Evolutionary conservation across 2,888 invertebrate genomes (phyloP), one percentile per base, ranked within the genome.

Genomic region (Automeris io): DNA sequence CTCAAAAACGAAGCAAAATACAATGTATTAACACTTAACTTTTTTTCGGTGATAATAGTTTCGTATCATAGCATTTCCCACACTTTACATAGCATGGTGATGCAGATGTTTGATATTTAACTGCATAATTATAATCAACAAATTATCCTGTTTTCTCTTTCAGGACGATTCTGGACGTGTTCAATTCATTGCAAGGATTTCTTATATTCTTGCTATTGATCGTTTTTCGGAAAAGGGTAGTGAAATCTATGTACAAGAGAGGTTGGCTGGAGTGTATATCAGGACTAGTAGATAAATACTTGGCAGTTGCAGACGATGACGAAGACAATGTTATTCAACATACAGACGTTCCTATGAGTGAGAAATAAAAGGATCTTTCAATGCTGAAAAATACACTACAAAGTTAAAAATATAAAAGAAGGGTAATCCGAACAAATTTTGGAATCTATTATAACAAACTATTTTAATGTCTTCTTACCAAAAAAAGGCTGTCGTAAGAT

Each of bases 171-270:
- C 68, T 88, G 2, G 91, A 91, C 67, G 65, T 88, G 24, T 68
- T 90, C 45, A 91, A 91, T 69, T 69, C 83, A 1, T 68, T 90
- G 3, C 90, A 91, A 73, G 91, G 91, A 0, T 50, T 90, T n/a
- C 49, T 90, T 25, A 88, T 91, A 52, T 91, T 91, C 63, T 43
- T 90, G 18, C 63, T 91, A 26, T 61, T 91, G 41, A 89, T 91
- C n/a, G 78, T 89, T 22, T 87, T 88, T 46, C 72, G 90, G 5
- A 83, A 81, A 45, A 72, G 87, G 4, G 88, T 88, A 0, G 52
- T 90, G 6, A 78, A 88, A 43, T 78, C 64, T 1, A 50, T 81
- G 60, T 55, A 69, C 39, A 58, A 51, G 31, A 68, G 63, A 13
- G 76, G 73, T 6, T 69, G 68, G 64, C 46, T 80, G 36, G 58